Conservation (phyloP, 2,797 vertebrate species). For the Sebastes baramenuke region DNA sequence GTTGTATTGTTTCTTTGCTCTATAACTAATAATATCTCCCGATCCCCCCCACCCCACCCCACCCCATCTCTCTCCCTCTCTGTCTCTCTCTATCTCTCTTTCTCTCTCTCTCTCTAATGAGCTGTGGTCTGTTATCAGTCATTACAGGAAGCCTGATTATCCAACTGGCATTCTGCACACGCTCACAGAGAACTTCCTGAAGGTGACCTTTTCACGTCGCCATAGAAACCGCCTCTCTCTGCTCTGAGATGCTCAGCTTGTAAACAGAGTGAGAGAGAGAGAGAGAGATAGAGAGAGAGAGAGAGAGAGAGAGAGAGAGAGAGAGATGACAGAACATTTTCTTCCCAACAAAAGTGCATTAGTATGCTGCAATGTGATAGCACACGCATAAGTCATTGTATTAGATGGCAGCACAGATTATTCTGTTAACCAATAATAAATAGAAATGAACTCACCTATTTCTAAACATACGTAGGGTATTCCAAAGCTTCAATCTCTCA, state of each 20-base stretch:
- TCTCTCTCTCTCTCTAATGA: conserved; percentile 72
- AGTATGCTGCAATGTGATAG: conserved; percentile 40
- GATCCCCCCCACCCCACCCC: background rate
- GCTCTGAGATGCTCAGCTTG: conserved; percentile 58
- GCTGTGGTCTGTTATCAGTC: conserved; percentile 80
- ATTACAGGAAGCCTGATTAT: conserved; percentile 85
- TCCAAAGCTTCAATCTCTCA: background rate
- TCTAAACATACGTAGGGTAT: background rate
- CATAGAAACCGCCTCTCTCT: conserved; percentile 81
- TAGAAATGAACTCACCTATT: background rate
- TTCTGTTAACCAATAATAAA: conserved; percentile 21
- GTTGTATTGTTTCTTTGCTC: conserved; percentile 56
- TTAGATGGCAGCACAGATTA: conserved; percentile 22
- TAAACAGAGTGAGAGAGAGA: conserved; percentile 28
- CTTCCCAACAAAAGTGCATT: conserved; percentile 57
- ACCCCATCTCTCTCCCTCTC: background rate
- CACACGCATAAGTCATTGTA: conserved; percentile 12
- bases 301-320: conserved; percentile 26
- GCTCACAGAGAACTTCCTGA: conserved; percentile 82
- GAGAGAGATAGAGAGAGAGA: background rate
- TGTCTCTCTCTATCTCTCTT: conserved; percentile 34
- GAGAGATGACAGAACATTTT: conserved; percentile 60
- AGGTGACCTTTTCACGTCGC: conserved; percentile 87
- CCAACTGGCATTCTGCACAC: conserved; percentile 76
- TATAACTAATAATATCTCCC: conserved; percentile 58